These are phyloP conservation scores for Dipodomys ordii DNA, from an alignment of 2,113 vertebrate species.

Conservation along the genomic window DNA sequence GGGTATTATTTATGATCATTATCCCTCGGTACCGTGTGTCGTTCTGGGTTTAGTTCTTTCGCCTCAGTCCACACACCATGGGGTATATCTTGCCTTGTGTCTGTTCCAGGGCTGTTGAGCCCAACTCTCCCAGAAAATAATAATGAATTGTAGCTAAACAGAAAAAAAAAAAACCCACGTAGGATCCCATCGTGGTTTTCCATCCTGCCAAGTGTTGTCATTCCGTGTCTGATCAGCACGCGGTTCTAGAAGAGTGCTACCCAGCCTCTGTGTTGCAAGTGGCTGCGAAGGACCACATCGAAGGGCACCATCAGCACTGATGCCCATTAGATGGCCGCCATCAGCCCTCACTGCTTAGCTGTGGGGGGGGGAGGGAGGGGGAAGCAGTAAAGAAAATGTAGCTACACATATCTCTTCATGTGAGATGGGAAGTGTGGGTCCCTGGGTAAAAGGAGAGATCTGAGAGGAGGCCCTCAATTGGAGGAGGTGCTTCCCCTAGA, in stretches of 20 bases:
- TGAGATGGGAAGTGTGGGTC: not conserved
- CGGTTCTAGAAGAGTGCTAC: not conserved
- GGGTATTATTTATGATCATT: not conserved
- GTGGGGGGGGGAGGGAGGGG: no score
- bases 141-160: constrained; percentile 27
- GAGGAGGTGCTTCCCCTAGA: not conserved
- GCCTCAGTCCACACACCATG: not conserved
- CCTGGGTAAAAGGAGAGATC: no score
- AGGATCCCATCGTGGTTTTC: not conserved
- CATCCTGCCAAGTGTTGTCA: not conserved
- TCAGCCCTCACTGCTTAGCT: not conserved
- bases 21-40: not conserved
- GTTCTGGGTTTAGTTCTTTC: constrained; percentile 18
- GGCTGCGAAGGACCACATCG: not conserved
- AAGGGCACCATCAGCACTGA: not conserved
- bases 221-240: constrained; percentile 6
- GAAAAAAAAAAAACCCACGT: not conserved
- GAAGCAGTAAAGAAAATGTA: constrained; percentile 44
- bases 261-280: constrained; percentile 11
- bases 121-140: constrained; percentile 28
- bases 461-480: not conserved
- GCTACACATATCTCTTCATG: not conserved
- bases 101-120: constrained; percentile 38
- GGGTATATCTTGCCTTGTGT: constrained; percentile 9
- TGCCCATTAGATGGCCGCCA: not conserved